Evolutionary conservation across 2,888 invertebrate species (phyloP), one percentile per base, ranked within the genome.

Genomic region (Theodoxus fluviatilis): DNA sequence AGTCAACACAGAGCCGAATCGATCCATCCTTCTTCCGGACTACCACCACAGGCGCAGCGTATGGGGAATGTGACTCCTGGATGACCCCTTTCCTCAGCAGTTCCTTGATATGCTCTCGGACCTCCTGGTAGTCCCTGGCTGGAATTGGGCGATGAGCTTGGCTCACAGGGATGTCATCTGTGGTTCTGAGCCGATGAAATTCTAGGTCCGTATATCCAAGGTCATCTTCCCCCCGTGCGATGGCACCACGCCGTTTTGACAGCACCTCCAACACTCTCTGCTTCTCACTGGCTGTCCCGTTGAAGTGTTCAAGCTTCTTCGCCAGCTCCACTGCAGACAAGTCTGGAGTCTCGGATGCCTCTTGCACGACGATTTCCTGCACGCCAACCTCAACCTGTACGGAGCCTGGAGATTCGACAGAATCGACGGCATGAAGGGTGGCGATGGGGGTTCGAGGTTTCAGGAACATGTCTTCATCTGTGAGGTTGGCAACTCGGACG

Each of bases 41-140:
- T 12, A 69, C 40, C 4, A 69, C 69, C 6, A 63, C 38, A 2
- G 65, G 64, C 25, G 69, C 47, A 1, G 64, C 52, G 49, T 47
- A 69, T 3, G 63, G 63, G 12, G 22, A 25, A 3, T n/a, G 31
- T 25, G 22, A 25, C 2, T 25, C 28, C 59, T 4, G 28, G 18
- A 59, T 59, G 12, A 25, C 31, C 2, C 31, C 59, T 28, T 31
- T 4, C 2, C 6, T 2, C 25, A 59, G 31, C 25, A 59, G 25
- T 4, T 59, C 12, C 25, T 59, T 31, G 4, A 59, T 2, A 28
- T 12, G 25, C 3, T n/a, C 59, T 18, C 31, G 22, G 18, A 59
- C 59, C 28, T 59, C 59, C 6, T 59, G 15, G 28, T 28, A 3
- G 25, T 59, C 22, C 22, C 4, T 6, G 3, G 4, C 28, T 3